Evolutionary conservation across 2,113 vertebrate genomes (phyloP).

Genomic region (Leiothrix lutea): DNA sequence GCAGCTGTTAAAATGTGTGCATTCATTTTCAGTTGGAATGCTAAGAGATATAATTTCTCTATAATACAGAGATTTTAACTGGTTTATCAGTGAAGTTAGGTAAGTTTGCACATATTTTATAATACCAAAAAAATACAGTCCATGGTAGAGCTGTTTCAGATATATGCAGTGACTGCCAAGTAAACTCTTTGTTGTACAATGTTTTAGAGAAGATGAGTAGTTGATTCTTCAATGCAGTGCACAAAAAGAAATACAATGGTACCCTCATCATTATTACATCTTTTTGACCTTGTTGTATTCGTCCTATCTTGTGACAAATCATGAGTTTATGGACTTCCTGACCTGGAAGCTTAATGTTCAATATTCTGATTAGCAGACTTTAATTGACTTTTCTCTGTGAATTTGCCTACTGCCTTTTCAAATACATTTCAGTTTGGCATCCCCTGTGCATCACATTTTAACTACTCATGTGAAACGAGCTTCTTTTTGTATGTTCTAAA

Average conservation of each 20-base stretch:
- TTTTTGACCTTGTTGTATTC: background rate
- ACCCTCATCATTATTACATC: background rate
- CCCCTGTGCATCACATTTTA: background rate
- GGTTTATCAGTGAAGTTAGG: background rate
- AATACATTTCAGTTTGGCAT: background rate
- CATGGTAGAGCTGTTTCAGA: background rate
- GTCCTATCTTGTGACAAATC: background rate
- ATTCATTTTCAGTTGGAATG: background rate
- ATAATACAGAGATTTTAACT: background rate
- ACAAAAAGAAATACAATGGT: background rate
- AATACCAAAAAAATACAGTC: background rate
- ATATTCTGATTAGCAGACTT: background rate
- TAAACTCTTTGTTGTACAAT: background rate
- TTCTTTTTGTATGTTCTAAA: background rate
- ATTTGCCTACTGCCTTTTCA: background rate
- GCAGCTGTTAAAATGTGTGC: background rate
- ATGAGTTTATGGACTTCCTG: background rate
- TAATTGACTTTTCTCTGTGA: background rate
- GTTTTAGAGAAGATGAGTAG: background rate
- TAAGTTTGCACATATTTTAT: background rate
- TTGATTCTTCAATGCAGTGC: background rate
- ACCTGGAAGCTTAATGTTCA: background rate
- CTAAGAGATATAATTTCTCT: background rate
- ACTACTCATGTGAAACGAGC: background rate
- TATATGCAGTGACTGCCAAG: background rate